Evolutionary conservation across 2,888 invertebrate genomes (phyloP).

Genomic region (Meloe dianella): DNA sequence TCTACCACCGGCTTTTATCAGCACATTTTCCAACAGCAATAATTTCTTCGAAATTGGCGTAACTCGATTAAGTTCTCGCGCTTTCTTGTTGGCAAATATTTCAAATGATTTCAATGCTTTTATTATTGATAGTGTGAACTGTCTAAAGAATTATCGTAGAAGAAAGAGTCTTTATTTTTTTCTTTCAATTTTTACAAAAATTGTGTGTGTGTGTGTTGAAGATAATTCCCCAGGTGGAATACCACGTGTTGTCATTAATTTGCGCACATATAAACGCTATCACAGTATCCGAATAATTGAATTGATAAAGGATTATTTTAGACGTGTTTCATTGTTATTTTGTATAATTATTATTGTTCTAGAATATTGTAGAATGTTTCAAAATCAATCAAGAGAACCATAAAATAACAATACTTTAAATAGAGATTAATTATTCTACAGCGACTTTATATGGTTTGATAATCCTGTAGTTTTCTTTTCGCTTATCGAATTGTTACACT

Average conservation of each 20-base stretch:
- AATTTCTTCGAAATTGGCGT: conserved; percentile 9
- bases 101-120: neutral
- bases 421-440: neutral
- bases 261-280: neutral
- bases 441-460: conserved; percentile 7
- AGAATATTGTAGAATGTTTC: conserved; percentile 1
- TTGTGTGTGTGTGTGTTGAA: neutral
- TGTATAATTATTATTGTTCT: neutral
- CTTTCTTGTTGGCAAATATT: neutral
- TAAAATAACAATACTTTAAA: neutral
- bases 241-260: neutral
- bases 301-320: conserved; percentile 5
- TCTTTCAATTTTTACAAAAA: neutral
- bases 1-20: conserved; percentile 1
- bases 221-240: neutral
- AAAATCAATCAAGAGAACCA: neutral
- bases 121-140: neutral
- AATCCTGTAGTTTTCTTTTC: neutral
- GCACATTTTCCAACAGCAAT: conserved; percentile 8
- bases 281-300: neutral
- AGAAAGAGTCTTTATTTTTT: neutral
- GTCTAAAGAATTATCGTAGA: neutral
- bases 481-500: neutral
- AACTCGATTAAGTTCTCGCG: conserved; percentile 8
- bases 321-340: neutral